Conservation (phyloP, 2,113 vertebrate genomes). For the Paradoxurus hermaphroditus region DNA sequence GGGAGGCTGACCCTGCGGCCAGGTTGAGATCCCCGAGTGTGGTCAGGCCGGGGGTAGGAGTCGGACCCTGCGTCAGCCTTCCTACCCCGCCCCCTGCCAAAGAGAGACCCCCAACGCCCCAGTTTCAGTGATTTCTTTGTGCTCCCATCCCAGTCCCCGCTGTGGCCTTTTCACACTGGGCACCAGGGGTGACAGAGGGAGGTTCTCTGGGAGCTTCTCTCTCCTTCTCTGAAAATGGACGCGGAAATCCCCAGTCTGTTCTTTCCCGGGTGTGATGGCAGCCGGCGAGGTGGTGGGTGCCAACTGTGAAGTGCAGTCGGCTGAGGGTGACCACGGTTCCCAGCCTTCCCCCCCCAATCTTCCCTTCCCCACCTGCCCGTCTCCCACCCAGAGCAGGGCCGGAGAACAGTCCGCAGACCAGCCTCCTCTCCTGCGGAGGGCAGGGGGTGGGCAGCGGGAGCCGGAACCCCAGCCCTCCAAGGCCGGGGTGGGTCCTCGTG, state of each 20-base stretch:
- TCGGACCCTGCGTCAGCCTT: rapidly evolving
- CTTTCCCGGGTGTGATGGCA: neutral
- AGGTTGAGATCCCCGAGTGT: neutral
- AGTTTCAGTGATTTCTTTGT: neutral
- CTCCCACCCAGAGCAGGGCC: neutral
- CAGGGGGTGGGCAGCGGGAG: neutral
- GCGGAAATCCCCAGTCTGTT: neutral
- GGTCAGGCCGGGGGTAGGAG: neutral
- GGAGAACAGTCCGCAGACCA: neutral
- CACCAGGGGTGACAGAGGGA: neutral
- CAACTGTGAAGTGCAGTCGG: neutral
- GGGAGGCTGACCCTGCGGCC: neutral
- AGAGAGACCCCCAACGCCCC: neutral
- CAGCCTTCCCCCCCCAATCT: neutral
- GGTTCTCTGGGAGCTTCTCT: neutral
- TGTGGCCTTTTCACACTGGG: neutral
- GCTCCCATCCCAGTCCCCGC: neutral
- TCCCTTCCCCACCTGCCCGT: neutral
- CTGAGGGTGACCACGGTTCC: neutral
- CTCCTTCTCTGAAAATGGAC: neutral
- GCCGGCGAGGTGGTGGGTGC: neutral
- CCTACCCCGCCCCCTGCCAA: neutral
- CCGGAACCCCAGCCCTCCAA: neutral
- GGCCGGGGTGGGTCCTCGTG: neutral
- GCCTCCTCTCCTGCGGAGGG: neutral